These are phyloP conservation scores for Sitobion miscanthi DNA, from an alignment of 1,140 invertebrate genomes.

Conservation along the genomic window DNA sequence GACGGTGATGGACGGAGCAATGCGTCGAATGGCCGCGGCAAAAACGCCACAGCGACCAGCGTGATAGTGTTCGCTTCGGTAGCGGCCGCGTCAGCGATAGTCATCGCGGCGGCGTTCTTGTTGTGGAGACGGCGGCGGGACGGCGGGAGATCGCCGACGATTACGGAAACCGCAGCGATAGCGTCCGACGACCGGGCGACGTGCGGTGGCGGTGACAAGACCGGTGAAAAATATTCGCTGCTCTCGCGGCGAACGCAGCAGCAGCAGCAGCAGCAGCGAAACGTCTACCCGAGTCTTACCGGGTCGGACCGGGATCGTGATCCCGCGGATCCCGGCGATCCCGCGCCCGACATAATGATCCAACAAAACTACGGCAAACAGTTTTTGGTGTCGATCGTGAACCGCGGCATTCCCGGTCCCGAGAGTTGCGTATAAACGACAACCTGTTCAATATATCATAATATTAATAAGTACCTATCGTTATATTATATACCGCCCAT, in stretches of 20 bases:
- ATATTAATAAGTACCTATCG: not conserved
- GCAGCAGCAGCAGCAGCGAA: not conserved
- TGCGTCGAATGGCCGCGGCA: not conserved
- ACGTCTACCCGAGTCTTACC: conserved; percentile 9
- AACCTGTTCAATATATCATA: not conserved
- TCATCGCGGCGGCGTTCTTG: not conserved
- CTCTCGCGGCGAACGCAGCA: not conserved
- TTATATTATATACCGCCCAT: not conserved
- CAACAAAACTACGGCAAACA: not conserved
- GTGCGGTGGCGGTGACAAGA: not conserved
- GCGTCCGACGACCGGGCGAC: not conserved
- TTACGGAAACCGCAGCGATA: not conserved
- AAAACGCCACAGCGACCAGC: not conserved
- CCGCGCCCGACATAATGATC: conserved; percentile 33
- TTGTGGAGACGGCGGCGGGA: not conserved
- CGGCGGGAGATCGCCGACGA: not conserved
- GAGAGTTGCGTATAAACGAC: conserved; percentile 27
- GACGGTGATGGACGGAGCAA: not conserved
- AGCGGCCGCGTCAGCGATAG: not conserved
- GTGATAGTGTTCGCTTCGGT: not conserved
- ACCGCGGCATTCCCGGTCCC: conserved; percentile 33
- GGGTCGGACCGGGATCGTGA: not conserved
- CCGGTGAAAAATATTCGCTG: not conserved
- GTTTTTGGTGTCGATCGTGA: conserved; percentile 22
- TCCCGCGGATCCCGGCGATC: not conserved